Conservation (phyloP, 2,888 invertebrate genomes). For the Mythimna lalbum region DNA sequence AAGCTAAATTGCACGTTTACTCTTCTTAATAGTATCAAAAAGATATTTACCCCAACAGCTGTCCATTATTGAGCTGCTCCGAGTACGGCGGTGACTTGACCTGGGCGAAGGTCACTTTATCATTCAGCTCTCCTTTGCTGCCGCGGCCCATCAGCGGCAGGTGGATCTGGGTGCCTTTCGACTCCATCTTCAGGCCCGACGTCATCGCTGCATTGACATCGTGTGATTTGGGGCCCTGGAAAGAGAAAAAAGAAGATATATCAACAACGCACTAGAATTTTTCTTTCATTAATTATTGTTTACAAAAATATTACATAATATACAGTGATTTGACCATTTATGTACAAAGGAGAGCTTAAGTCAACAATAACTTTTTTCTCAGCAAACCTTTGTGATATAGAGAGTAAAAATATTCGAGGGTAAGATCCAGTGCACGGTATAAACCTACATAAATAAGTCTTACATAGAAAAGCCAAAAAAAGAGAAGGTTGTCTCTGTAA, state of each 20-base stretch:
- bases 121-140: conserved; percentile 84
- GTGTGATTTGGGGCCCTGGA: conserved; percentile 79
- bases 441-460: too few species aligned
- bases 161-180: conserved; percentile 90
- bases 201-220: conserved; percentile 86
- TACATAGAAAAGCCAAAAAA: too few species aligned
- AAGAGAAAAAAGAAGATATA: conserved; percentile 20
- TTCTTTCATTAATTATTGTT: too few species aligned
- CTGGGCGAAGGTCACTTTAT: conserved; percentile 86
- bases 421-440: too few species aligned
- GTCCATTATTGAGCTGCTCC: conserved; percentile 93
- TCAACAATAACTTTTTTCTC: too few species aligned
- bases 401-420: too few species aligned
- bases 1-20: too few species aligned
- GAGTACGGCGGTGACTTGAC: conserved; percentile 82
- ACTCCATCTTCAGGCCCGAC: conserved; percentile 86
- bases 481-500: not conserved
- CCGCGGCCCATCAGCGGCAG: conserved; percentile 86
- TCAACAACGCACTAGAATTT: not conserved
- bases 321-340: too few species aligned
- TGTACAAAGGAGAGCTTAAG: too few species aligned
- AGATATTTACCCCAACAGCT: conserved; percentile 90
- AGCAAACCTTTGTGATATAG: too few species aligned
- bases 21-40: not conserved
- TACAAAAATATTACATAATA: too few species aligned